Percentiles rank a stretch among this genome's conserved stretches.
phyloP scores from a whole-genome alignment of 2,113 vertebrate species.

The Dunckerocampus dactyliophorus region DNA sequence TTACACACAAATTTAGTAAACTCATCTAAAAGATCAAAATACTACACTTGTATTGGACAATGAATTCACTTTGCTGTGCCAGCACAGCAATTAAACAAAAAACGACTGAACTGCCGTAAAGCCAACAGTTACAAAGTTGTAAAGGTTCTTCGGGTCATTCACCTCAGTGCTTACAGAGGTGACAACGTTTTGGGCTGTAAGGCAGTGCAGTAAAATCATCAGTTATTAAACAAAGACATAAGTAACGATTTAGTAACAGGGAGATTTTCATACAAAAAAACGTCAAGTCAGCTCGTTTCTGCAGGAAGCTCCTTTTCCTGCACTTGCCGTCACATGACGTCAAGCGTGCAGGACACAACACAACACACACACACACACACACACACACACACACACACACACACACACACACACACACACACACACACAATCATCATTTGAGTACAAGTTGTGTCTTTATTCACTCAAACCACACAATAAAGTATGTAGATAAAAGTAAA shows the following conservation, averaged over 20 bases:
- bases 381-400: not conserved
- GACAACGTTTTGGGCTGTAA: too few relatives aligned
- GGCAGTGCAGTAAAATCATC: not conserved
- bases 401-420: not conserved
- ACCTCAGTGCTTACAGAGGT: too few relatives aligned
- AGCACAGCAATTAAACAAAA: too few relatives aligned
- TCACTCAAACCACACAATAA: not conserved
- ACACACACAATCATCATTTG: not conserved
- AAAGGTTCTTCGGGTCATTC: too few relatives aligned
- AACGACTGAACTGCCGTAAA: too few relatives aligned
- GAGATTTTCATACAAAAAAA: not conserved
- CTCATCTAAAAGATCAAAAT: too few relatives aligned
- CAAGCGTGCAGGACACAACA: not conserved
- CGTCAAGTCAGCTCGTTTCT: slow-evolving; percentile 19
- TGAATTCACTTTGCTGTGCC: too few relatives aligned
- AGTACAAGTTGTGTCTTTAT: not conserved
- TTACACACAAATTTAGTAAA: too few relatives aligned
- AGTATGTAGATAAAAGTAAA: too few relatives aligned
- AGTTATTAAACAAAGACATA: not conserved
- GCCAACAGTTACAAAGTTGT: too few relatives aligned
- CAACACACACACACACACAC: not conserved
- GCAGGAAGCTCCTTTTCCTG: slow-evolving; percentile 2
- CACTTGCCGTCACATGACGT: slow-evolving; percentile 48
- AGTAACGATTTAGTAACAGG: too few relatives aligned
- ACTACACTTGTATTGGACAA: too few relatives aligned